Evolutionary conservation across 2,888 invertebrate genomes (phyloP).

Genomic region (Allophyes oxyacanthae): DNA sequence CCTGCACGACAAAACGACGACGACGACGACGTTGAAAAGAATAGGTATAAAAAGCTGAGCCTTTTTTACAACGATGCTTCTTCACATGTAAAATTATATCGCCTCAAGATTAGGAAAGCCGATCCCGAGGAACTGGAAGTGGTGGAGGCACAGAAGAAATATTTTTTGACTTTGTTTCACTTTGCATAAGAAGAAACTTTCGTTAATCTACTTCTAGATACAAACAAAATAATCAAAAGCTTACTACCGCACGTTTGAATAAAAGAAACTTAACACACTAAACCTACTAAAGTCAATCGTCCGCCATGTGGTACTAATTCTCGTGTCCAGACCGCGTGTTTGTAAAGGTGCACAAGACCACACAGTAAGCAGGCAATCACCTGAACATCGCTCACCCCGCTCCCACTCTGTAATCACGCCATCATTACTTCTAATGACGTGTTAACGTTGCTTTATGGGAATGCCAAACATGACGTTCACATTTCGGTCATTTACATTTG

Average conservation of each 20-base stretch:
- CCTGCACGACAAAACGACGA: no score
- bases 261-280: slow-evolving; percentile 46
- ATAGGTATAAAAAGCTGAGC: no score
- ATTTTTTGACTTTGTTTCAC: no score
- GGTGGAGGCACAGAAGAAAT: no score
- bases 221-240: slow-evolving; percentile 41
- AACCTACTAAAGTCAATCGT: slow-evolving; percentile 61
- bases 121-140: no score
- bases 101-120: no score
- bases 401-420: slow-evolving; percentile 85
- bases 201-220: neutral
- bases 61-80: no score
- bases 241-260: slow-evolving; percentile 34
- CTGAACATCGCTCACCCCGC: slow-evolving; percentile 80
- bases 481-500: slow-evolving; percentile 89
- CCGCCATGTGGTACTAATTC: slow-evolving; percentile 76
- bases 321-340: slow-evolving; percentile 69
- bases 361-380: slow-evolving; percentile 85
- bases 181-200: no score
- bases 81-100: no score
- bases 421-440: slow-evolving; percentile 89
- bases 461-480: slow-evolving; percentile 89
- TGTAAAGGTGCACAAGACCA: slow-evolving; percentile 84
- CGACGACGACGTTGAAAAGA: no score
- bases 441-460: slow-evolving; percentile 89